Base-by-base conservation (phyloP, 2,797 vertebrate species). In the Paedocypris micromegethes region DNA sequence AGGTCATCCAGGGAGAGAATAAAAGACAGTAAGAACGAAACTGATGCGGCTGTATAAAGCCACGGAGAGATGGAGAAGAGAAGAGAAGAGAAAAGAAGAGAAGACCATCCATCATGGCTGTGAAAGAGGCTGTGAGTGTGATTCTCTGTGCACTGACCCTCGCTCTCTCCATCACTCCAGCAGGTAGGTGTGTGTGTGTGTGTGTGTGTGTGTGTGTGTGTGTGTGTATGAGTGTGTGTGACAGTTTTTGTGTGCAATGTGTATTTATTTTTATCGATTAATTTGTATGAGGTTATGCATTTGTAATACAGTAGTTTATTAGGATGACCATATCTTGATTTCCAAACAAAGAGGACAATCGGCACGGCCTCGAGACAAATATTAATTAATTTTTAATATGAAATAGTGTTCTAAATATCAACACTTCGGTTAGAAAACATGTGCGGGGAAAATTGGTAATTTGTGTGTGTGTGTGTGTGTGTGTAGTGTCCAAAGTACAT, bases 141-240 rank as follows among this genome's bases (percentile, higher is more conserved):
- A 4, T 43, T 44, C 50, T 70, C 39, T 58, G 59, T 51, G 59
- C 65, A 3, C 3, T 46, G 55, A 67, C 5, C 2, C 4, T 75
- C 53, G 9, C 66, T 37, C 5, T 78, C 4, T 52, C 9, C 63
- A 53, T 42, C 44, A 47, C 8, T 43, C 23, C 66, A 4, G 59
- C 61, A 50, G 73, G 76, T 73, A 51, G 23, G 23, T 23, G 23
- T 23, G 23, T 23, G 23, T 56, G 37, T 55, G 8, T 0, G 4
- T 55, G 7, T 57, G 41, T 43, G 38, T 38, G 37, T 54, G 23
- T 54, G 6, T 50, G 49, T 9, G n/a, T 0, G 6, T 6, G 5
- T 59, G 44, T n/a, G 4, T 55, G 7, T 57, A 57, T 43, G 38
- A 38, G 37, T 54, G 23, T 54, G 6, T 50, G 49, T 9, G n/a